Evolutionary conservation across 2,113 vertebrate species (phyloP).

Genomic region (Pelvicachromis taeniatus): DNA sequence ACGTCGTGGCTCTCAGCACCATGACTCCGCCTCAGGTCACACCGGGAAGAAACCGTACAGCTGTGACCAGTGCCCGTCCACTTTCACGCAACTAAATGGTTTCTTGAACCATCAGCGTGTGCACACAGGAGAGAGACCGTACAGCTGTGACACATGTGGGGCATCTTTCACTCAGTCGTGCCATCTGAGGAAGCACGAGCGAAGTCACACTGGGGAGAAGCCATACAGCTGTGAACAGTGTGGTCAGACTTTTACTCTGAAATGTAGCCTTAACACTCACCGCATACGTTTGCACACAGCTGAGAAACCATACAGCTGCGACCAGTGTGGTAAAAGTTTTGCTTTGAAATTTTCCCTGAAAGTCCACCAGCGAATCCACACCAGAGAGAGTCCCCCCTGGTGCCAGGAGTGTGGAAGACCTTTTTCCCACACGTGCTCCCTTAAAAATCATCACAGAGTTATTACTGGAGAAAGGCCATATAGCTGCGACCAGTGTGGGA

Average conservation of each 20-base stretch:
- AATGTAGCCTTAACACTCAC: background rate
- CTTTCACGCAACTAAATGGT: background rate
- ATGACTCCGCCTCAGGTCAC: background rate
- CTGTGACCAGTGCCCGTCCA: background rate
- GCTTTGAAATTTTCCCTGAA: background rate
- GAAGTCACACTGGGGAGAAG: background rate
- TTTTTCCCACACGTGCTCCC: background rate
- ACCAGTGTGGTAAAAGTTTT: background rate
- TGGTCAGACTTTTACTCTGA: background rate
- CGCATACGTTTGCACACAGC: background rate
- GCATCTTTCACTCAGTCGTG: background rate
- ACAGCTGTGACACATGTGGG: background rate
- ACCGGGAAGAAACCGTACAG: background rate
- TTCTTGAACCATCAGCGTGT: background rate
- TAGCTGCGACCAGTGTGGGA: background rate
- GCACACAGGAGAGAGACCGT: background rate
- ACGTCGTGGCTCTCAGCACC: background rate
- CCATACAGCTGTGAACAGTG: background rate
- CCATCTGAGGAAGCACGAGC: background rate
- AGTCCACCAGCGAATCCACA: background rate
- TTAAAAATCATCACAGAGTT: background rate
- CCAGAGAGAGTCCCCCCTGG: accelerated
- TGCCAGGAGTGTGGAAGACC: background rate
- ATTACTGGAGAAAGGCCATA: background rate
- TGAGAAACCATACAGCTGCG: background rate